phyloP scores from a whole-genome alignment of 2,888 invertebrate species.

The Pheosia gnoma region DNA sequence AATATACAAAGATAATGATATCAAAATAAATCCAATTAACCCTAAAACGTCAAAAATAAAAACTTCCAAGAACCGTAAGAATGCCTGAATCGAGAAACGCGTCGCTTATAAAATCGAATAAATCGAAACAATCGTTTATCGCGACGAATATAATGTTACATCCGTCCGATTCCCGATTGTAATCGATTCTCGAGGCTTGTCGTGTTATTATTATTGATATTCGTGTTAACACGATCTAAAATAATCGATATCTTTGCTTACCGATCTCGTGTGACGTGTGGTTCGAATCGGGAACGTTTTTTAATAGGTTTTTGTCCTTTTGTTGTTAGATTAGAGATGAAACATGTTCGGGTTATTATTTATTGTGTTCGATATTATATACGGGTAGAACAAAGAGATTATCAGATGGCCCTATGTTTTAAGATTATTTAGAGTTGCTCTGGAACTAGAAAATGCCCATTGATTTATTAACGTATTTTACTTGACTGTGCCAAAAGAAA shows the following conservation, averaged over 20 bases:
- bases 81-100: slow-evolving; percentile 37
- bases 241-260: slow-evolving; percentile 43
- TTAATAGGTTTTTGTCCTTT: slow-evolving; percentile 10
- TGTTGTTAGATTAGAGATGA: slow-evolving; percentile 6
- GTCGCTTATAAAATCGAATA: slow-evolving; percentile 48
- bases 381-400: slow-evolving; percentile 1
- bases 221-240: slow-evolving; percentile 47
- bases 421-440: not conserved
- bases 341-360: slow-evolving; percentile 6
- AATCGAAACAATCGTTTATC: slow-evolving; percentile 51
- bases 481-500: too few species aligned
- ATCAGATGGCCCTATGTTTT: not conserved
- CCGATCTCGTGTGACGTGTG: slow-evolving; percentile 43
- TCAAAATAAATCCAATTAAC: slow-evolving; percentile 45
- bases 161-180: slow-evolving; percentile 46
- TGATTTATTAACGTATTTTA: not conserved
- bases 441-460: not conserved
- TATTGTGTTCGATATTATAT: slow-evolving; percentile 7
- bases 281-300: slow-evolving; percentile 31
- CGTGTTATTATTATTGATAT: slow-evolving; percentile 51
- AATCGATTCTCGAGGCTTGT: slow-evolving; percentile 51
- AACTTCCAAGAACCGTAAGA: slow-evolving; percentile 29
- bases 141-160: slow-evolving; percentile 56
- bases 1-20: slow-evolving; percentile 37
- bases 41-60: slow-evolving; percentile 44